Base-by-base conservation (phyloP, 35 echinoderm and acorn worm species). In the Heliocidaris erythrogramma region DNA sequence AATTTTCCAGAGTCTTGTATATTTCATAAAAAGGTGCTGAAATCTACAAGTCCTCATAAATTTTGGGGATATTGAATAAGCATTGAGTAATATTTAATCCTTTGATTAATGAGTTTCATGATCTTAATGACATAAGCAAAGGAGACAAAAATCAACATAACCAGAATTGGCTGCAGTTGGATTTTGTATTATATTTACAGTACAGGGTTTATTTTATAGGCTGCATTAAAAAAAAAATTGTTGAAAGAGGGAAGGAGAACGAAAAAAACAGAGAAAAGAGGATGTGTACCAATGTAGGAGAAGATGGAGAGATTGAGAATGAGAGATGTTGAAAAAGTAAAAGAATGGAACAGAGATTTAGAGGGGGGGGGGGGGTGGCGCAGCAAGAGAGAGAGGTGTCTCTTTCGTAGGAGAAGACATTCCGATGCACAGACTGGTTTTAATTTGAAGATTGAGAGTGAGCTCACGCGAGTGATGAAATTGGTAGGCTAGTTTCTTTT, bases 371-470 rank as follows among this genome's bases (percentile, higher is more conserved):
- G 52, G 7, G 52, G 52, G 52, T n/a, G n/a, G 9, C 1, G 52
- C 52, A 56, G 52, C 11, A 14, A 56, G 52, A 56, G 17, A 78
- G 6, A 78, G 18, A 78, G 65, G 65, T 78, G 17, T 78, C 17
- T 78, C n/a, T 78, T 78, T 78, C 65, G n/a, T 78, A 18, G 87
- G 87, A 89, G 16, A 89, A 89, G 31, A 48, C 30, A 89, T 89
- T 89, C 31, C 87, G 47, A 48, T 32, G 47, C 87, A 89, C 87
- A 89, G 87, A 89, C 87, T 48, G 47, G 87, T 47, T 89, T 89
- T 89, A 48, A 89, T 47, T 47, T 89, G 87, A 48, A 89, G 87
- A 48, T 32, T 32, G 87, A 48, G 87, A 48, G 87, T 32, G 87
- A 48, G 65, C 65, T 78, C 65, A 78, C 17, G 65, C 65, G 27